Conservation (phyloP, 2,888 invertebrate species). For the Harpalus rufipes region DNA sequence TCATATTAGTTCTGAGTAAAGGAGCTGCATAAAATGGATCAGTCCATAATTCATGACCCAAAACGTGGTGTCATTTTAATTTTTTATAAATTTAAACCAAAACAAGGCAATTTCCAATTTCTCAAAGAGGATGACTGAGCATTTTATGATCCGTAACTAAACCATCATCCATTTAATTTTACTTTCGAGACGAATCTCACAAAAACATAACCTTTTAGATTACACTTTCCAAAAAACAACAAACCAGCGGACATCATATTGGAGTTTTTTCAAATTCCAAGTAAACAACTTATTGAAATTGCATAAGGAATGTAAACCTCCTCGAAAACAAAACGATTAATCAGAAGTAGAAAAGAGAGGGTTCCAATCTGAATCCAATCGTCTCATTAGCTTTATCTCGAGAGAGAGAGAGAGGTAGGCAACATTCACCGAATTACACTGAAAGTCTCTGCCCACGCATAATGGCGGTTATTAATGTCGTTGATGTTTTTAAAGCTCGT, state of each 20-base stretch:
- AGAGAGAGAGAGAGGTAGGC: not conserved
- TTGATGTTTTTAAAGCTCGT: slow-evolving; percentile 20
- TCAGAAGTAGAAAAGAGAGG: not conserved
- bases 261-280: not conserved
- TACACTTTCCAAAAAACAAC: not conserved
- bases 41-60: no score
- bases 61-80: not conserved
- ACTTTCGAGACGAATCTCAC: not conserved
- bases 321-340: not conserved
- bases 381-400: not conserved
- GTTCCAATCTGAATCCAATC: not conserved
- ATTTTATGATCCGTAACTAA: not conserved
- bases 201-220: not conserved
- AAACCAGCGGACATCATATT: not conserved
- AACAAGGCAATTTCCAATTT: not conserved
- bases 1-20: no score
- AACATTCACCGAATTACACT: slow-evolving; percentile 27
- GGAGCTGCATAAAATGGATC: no score
- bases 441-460: slow-evolving; percentile 18
- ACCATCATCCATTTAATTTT: not conserved
- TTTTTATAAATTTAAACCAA: not conserved
- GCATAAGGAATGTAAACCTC: not conserved
- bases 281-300: slow-evolving; percentile 1
- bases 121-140: not conserved
- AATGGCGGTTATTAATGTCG: slow-evolving; percentile 33